These are phyloP conservation scores for Lacanobia oleracea DNA, from an alignment of 2,888 invertebrate species.

Conservation along the genomic window DNA sequence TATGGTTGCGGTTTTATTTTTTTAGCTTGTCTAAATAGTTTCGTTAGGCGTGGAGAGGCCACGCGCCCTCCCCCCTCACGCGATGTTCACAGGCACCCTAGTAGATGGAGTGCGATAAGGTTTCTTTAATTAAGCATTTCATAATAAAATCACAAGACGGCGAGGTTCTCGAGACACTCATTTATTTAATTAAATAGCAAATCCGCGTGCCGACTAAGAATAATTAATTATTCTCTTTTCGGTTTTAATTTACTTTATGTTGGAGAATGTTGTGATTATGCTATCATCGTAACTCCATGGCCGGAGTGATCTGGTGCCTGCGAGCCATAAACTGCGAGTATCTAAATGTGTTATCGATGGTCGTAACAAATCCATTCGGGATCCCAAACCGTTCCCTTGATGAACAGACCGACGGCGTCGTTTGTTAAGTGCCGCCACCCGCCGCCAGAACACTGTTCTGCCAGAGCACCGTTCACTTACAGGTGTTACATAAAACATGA, in stretches of 20 bases:
- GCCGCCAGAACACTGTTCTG: slow-evolving; percentile 2
- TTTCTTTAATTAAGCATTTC: slow-evolving; percentile 44
- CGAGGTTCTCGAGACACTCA: neutral
- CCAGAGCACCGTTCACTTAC: neutral
- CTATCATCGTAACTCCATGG: neutral
- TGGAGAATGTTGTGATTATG: slow-evolving; percentile 1
- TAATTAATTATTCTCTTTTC: neutral
- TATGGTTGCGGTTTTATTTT: too few relatives aligned
- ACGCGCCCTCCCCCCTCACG: neutral
- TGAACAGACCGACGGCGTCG: slow-evolving; percentile 1
- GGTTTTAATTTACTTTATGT: neutral
- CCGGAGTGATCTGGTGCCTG: slow-evolving; percentile 7
- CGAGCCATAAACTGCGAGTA: slow-evolving; percentile 26
- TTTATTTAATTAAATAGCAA: slow-evolving; percentile 23
- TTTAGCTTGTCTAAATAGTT: too few relatives aligned
- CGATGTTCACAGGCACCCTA: slow-evolving; percentile 5
- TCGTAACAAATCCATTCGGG: slow-evolving; percentile 49
- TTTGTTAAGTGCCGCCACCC: slow-evolving; percentile 16
- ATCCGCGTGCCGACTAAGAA: neutral
- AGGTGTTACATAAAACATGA: neutral
- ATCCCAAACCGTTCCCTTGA: slow-evolving; percentile 29
- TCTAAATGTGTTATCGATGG: slow-evolving; percentile 27
- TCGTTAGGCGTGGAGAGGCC: too few relatives aligned
- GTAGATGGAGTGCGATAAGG: slow-evolving; percentile 14
- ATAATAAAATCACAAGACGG: slow-evolving; percentile 13